phyloP scores from a whole-genome alignment of 1,140 invertebrate genomes.

The Adoxophyes honmai region DNA sequence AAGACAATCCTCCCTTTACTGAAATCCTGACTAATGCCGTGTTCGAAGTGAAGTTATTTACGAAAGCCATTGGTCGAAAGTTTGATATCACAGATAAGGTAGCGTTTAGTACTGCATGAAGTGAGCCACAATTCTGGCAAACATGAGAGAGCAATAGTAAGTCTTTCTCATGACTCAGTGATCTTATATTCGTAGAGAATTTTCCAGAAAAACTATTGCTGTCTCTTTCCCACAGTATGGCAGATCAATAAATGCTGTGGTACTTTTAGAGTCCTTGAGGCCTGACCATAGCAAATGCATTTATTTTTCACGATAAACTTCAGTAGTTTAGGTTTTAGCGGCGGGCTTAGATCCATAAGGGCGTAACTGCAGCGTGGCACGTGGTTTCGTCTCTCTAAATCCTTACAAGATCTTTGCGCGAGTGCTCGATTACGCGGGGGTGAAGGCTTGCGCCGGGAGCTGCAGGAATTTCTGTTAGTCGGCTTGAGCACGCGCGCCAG shows the following conservation, averaged over 20 bases:
- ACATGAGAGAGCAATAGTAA: neutral
- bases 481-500: constrained; percentile 56
- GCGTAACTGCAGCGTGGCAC: neutral
- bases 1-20: neutral
- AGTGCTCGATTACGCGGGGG: constrained; percentile 74
- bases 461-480: constrained; percentile 72
- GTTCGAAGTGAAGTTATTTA: neutral
- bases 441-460: constrained; percentile 74
- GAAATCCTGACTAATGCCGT: constrained; percentile 5
- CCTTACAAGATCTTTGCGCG: constrained; percentile 52
- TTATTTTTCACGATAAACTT: neutral
- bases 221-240: neutral
- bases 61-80: constrained; percentile 1
- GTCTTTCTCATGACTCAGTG: neutral
- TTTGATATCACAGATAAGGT: constrained; percentile 11
- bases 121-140: neutral
- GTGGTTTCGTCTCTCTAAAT: constrained; percentile 37
- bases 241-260: neutral
- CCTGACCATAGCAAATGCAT: neutral
- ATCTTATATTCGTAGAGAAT: constrained; percentile 1
- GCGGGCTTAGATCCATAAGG: neutral
- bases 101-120: neutral
- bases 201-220: neutral
- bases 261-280: neutral
- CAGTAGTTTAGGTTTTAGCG: neutral